Conservation (phyloP, 2,113 vertebrate genomes). For the Aleadryas rufinucha region DNA sequence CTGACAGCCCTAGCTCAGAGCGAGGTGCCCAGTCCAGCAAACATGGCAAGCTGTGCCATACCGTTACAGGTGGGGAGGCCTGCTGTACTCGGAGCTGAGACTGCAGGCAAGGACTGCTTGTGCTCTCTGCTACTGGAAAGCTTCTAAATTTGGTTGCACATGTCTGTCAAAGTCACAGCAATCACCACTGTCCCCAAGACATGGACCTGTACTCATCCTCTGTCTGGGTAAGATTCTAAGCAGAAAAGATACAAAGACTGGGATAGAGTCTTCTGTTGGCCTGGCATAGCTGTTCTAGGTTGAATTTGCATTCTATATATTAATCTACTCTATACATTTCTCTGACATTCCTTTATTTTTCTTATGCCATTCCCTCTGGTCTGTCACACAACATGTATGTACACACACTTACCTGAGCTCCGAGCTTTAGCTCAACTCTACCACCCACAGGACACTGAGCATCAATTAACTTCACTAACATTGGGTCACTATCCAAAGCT, state of each 20-base stretch:
- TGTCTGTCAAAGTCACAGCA: background rate
- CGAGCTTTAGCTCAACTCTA: constrained; percentile 87
- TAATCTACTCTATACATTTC: background rate
- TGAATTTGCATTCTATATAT: background rate
- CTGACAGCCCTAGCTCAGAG: background rate
- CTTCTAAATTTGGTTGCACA: background rate
- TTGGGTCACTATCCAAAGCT: constrained; percentile 88
- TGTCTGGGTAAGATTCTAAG: background rate
- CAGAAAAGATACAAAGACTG: background rate
- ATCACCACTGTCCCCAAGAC: background rate
- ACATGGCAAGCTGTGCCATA: background rate
- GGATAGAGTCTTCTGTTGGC: background rate
- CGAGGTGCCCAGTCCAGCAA: background rate
- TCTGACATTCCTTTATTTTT: background rate
- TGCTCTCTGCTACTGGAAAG: background rate
- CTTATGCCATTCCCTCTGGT: background rate
- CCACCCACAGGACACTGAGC: constrained; percentile 85
- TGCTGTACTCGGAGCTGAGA: background rate
- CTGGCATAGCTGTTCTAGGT: background rate
- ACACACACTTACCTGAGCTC: constrained; percentile 82
- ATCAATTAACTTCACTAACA: constrained; percentile 79
- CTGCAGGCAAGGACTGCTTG: background rate
- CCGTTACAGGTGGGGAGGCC: background rate
- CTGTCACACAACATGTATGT: background rate
- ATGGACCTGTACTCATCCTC: background rate